Evolutionary conservation across 2,888 invertebrate genomes (phyloP), one percentile per base, ranked within the genome.

Genomic region (Torymus aiolomorphi): DNA sequence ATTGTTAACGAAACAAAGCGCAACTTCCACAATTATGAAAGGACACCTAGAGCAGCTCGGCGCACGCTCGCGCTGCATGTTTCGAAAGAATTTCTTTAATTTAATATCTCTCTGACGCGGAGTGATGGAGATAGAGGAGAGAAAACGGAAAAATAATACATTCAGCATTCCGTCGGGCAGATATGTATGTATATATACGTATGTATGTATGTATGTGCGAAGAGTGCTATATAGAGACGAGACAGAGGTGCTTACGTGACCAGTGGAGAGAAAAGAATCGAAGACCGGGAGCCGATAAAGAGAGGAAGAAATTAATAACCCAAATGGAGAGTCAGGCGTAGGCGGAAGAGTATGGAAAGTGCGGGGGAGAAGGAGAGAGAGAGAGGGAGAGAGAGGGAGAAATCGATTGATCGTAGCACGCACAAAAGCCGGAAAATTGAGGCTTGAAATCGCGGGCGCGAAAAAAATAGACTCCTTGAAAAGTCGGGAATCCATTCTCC

Each of bases 1-100:
- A 81, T 81, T 81, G 81, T 81, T 81, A 78, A 78, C 81, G 72
- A 76, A 76, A 81, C 80, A 78, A 75, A 78, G 81, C 72, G 63
- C 72, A 78, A 75, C 72, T 78, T 69, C 49, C 67, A 73, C 75
- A 76, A 81, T 78, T 81, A 78, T 73, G 69, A 81, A 81, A 78
- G 78, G 69, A 67, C 66, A 70, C 75, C 75, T 52, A 75, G 59
- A n/a, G 61, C 49, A 11, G n/a, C 49, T 59, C 54, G 61, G 13
- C 2, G 52, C 20, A 14, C 51, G 11, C 14, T 42, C 2, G 0
- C 12, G 78, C 42, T 42, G 59, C 54, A 16, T 20, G 70, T 65
- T 62, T 56, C 76, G 59, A 67, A 81, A 63, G 81, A 78, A 79
- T 81, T 81, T 79, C 81, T 81, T 81, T 79, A 81, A 81, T 81